Evolutionary conservation across 37 sponge, comb jelly and placozoan genomes (phyloP), one percentile per base, ranked within the genome.

Genomic region (Theonella swinhoei): DNA sequence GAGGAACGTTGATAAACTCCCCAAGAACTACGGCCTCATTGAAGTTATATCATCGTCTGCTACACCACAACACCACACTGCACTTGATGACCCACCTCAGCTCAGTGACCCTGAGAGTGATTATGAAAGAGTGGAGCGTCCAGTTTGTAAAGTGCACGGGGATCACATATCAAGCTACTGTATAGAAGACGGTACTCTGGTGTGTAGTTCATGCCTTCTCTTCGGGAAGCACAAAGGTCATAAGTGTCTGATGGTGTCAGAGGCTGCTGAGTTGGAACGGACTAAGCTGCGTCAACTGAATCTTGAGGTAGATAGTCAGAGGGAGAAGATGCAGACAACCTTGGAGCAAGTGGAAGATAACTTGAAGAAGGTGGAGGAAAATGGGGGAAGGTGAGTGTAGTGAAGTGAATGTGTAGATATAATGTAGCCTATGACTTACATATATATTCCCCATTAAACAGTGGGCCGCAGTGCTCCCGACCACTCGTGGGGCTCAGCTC

Each of bases 161-260:
- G 88, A 88, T 42, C 68, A 69, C 22, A 75, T 88, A 61, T 59
- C 82, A 17, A 80, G 77, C 42, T 88, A 68, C 28, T 88, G 88
- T 63, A 33, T 70, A 32, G 75, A 81, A 23, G 82, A 81, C 43
- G 63, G 66, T 11, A 60, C 0, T 0, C 54, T 88, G 2, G 79
- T 88, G 1, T 88, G 88, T 43, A 81, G 82, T 25, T 81, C 88
- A 4, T 88, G 88, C 54, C 70, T 75, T 3, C 33, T 88, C 7
- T 81, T 80, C 26, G 82, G 88, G 0, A 0, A 29, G 3, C 82
- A 80, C 64, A 76, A 68, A 60, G 63, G 68, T 1, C 82, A 88
- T 59, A 25, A 17, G 22, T 64, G 70, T 33, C 37, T 47, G 19
- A 61, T 76, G 24, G 72, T 88, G 61, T 67, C 26, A 1, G 77